Evolutionary conservation across 2,888 invertebrate genomes (phyloP).

Genomic region (Galeruca laticollis): DNA sequence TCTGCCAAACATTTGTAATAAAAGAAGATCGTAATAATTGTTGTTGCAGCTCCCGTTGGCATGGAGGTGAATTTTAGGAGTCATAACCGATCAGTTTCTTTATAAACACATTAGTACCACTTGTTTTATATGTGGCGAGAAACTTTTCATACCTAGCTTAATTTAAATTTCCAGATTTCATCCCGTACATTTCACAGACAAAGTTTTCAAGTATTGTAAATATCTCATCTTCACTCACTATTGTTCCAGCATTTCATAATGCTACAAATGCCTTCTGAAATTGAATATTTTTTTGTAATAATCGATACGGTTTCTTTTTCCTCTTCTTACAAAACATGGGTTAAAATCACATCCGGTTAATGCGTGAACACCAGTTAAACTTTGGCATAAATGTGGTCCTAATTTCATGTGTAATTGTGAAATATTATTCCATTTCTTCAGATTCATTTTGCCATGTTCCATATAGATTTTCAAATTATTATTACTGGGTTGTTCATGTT

Average conservation of each 20-base stretch:
- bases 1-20: constrained; percentile 25
- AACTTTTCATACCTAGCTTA: constrained; percentile 23
- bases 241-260: constrained; percentile 23
- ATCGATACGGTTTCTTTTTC: background rate
- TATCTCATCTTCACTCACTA: constrained; percentile 13
- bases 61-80: constrained; percentile 27
- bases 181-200: constrained; percentile 9
- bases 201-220: constrained; percentile 28
- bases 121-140: constrained; percentile 12
- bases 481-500: background rate
- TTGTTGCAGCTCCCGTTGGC: constrained; percentile 32
- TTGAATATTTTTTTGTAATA: background rate
- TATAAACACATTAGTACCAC: constrained; percentile 1
- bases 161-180: background rate
- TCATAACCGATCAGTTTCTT: constrained; percentile 26
- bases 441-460: background rate
- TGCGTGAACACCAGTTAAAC: background rate
- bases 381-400: constrained; percentile 17
- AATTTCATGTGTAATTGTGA: constrained; percentile 18
- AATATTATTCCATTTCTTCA: background rate
- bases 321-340: background rate
- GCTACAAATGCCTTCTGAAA: background rate
- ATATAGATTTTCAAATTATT: background rate
- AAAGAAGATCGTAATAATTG: constrained; percentile 29
- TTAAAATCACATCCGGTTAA: background rate